These are phyloP conservation scores for Ladona fulva DNA, from an alignment of 1,140 invertebrate species.

Conservation along the genomic window DNA sequence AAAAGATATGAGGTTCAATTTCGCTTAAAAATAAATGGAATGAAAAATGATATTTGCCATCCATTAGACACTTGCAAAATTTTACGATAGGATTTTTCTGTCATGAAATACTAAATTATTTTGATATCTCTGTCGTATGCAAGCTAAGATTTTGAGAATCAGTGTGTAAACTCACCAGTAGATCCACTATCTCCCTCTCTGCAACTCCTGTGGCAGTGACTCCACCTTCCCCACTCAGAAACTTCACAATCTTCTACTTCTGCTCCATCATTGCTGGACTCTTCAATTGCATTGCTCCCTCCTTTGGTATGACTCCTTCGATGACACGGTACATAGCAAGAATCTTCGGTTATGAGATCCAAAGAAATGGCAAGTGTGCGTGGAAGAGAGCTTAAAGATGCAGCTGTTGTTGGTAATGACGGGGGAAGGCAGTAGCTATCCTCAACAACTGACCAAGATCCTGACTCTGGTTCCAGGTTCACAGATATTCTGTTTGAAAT, in stretches of 20 bases:
- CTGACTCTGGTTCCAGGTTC: neutral
- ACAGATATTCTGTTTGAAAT: neutral
- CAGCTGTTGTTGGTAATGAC: conserved; percentile 10
- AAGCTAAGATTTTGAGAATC: too few species aligned
- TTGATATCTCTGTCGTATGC: too few species aligned
- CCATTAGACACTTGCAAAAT: too few species aligned
- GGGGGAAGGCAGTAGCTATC: neutral
- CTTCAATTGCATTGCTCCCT: neutral
- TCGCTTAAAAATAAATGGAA: too few species aligned
- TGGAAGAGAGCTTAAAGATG: conserved; percentile 31
- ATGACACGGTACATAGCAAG: conserved; percentile 44
- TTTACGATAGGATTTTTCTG: too few species aligned
- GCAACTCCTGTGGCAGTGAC: conserved; percentile 37
- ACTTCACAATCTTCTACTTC: conserved; percentile 41
- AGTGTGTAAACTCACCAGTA: neutral
- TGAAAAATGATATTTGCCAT: too few species aligned
- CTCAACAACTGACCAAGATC: neutral
- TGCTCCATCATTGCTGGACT: neutral
- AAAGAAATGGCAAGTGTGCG: conserved; percentile 19
- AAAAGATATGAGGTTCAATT: too few species aligned
- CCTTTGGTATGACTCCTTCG: neutral
- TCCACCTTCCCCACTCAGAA: conserved; percentile 46
- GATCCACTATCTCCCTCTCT: conserved; percentile 20
- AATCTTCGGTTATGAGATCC: conserved; percentile 26
- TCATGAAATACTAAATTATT: too few species aligned